Base-by-base conservation (phyloP, 2,113 vertebrate species). In the Cottus gobio region DNA sequence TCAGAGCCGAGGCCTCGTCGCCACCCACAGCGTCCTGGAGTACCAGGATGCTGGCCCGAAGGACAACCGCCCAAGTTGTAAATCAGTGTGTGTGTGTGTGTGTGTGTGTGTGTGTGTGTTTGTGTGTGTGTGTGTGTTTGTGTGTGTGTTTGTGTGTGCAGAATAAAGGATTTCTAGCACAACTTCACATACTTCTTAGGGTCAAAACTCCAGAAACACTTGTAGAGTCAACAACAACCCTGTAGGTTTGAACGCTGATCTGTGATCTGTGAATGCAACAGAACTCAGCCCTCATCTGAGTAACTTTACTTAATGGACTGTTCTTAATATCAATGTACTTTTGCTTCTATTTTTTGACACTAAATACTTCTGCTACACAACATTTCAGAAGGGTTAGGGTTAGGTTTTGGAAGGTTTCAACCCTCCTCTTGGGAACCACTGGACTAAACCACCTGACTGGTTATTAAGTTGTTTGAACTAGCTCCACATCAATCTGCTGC, bases 21-120 rank as follows among this genome's bases (percentile, higher is more conserved):
- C 83, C 83, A 66, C 71, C 61, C 70, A 70, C 64, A 76, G 75
- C 6, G 39, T 66, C 44, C 87, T 74, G 52, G 26, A 46, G 31
- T n/a, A n/a, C n/a, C n/a, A n/a, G n/a, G n/a, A n/a, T n/a, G n/a
- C n/a, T n/a, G n/a, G n/a, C n/a, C n/a, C n/a, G n/a, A n/a, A n/a
- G 71, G 86, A 87, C 90, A 93, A 91, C 87, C 93, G 92, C 62
- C 78, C 13, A 0, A 84, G 78, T 82, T 87, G 88, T 92, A 92
- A 94, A 93, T 94, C 89, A 92, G n/a, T 28, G 30, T 66, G 46
- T 57, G 66, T 2, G 37, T 50, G 60, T 76, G 63, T 36, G 71
- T 20, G 37, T 31, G 63, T 74, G 77, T 73, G 73, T 66, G 73
- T 50, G 60, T 31, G 39, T 67, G 39, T 66, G 57, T 57, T 60